Evolutionary conservation across 2,888 invertebrate genomes (phyloP).

Genomic region (Eustalomyia histrio): DNA sequence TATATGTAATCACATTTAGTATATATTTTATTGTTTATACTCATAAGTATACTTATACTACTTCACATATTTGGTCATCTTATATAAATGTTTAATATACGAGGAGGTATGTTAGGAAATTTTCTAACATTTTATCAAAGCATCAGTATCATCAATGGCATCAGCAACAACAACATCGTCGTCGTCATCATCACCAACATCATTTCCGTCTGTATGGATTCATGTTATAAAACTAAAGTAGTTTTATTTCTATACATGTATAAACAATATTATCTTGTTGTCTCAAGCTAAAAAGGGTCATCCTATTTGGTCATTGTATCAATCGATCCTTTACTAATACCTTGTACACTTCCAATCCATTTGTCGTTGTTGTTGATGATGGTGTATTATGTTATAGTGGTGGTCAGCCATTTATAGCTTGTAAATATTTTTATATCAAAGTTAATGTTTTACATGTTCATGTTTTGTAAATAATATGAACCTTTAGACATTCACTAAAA

Average conservation of each 20-base stretch:
- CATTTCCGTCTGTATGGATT: not conserved
- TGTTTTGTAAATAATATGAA: not conserved
- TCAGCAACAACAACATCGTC: slow-evolving; percentile 16
- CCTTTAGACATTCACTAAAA: too few relatives aligned
- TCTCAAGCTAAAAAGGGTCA: slow-evolving; percentile 39
- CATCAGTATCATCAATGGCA: slow-evolving; percentile 1
- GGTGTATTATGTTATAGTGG: slow-evolving; percentile 4
- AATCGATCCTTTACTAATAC: slow-evolving; percentile 40
- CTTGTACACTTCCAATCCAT: slow-evolving; percentile 19
- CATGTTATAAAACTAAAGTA: slow-evolving; percentile 14
- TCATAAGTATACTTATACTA: not conserved
- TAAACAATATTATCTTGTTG: slow-evolving; percentile 10
- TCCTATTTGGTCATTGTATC: slow-evolving; percentile 34
- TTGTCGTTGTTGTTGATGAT: slow-evolving; percentile 3
- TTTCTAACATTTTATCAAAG: slow-evolving; percentile 41
- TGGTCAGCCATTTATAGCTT: slow-evolving; percentile 34
- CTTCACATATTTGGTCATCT: slow-evolving; percentile 41
- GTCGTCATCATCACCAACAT: too few relatives aligned
- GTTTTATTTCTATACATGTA: slow-evolving; percentile 29
- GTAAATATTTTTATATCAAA: slow-evolving; percentile 27
- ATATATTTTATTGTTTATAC: not conserved
- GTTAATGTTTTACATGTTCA: slow-evolving; percentile 14
- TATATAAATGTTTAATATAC: slow-evolving; percentile 22
- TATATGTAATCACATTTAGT: not conserved
- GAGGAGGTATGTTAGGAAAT: slow-evolving; percentile 32